Evolutionary conservation across 2,113 vertebrate species (phyloP).

Genomic region (Lycocorax pyrrhopterus): DNA sequence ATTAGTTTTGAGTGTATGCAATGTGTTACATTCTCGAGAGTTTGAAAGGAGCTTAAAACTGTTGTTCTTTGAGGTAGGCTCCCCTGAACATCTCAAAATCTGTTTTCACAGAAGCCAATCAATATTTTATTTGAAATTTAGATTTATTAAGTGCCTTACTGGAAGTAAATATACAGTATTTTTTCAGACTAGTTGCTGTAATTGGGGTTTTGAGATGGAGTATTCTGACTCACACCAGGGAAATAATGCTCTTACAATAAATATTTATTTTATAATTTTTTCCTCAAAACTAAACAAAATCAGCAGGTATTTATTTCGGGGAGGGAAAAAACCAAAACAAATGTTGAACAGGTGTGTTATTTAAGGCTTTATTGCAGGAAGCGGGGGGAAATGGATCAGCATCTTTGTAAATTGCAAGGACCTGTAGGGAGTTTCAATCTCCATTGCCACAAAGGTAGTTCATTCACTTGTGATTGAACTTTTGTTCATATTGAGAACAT

Average conservation of each 20-base stretch:
- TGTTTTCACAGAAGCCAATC: background rate
- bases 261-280: background rate
- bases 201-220: background rate
- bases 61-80: background rate
- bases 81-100: background rate
- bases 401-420: background rate
- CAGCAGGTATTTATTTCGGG: background rate
- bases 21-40: background rate
- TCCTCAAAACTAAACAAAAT: background rate
- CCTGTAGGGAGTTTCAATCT: background rate
- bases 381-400: background rate
- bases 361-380: background rate
- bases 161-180: background rate
- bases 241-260: background rate
- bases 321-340: background rate
- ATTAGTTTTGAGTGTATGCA: background rate
- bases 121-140: background rate
- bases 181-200: background rate
- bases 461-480: background rate
- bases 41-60: background rate
- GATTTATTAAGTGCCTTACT: background rate
- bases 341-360: background rate
- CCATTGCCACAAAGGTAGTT: background rate
- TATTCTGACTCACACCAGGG: background rate
- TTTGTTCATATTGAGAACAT: background rate